phyloP scores from a whole-genome alignment of 2,888 invertebrate genomes.

The Leptura quadrifasciata region DNA sequence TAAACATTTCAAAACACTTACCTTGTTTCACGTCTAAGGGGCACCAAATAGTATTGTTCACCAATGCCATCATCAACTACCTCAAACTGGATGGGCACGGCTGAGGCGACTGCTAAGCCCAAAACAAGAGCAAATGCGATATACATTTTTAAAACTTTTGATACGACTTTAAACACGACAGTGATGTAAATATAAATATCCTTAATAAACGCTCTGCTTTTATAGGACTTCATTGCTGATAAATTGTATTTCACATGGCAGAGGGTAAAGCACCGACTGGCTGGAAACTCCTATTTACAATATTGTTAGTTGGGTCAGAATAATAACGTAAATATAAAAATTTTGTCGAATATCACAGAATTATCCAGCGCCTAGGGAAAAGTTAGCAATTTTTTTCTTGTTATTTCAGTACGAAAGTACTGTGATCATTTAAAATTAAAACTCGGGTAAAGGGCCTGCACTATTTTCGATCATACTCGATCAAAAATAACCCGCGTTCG shows the following conservation, averaged over 20 bases:
- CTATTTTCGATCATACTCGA: no score
- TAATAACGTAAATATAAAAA: no score
- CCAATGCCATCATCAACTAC: slow-evolving; percentile 33
- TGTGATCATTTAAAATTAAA: no score
- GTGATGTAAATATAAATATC: not conserved
- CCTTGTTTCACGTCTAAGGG: slow-evolving; percentile 31
- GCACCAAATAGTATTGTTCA: slow-evolving; percentile 27
- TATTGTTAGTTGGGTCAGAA: not conserved
- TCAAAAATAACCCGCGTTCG: no score
- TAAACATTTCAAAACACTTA: not conserved
- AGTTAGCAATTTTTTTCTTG: no score
- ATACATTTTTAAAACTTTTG: not conserved
- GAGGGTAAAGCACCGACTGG: not conserved
- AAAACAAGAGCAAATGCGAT: slow-evolving; percentile 13
- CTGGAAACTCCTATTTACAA: not conserved
- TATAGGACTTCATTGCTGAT: not conserved
- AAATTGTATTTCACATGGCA: not conserved
- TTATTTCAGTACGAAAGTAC: no score
- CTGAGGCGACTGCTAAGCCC: slow-evolving; percentile 6
- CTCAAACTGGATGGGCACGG: slow-evolving; percentile 26
- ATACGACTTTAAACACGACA: not conserved
- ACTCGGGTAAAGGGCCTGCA: no score
- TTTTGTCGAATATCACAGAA: no score
- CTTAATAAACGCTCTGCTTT: not conserved
- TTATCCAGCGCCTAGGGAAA: no score